Evolutionary conservation across 2,888 invertebrate species (phyloP).

Genomic region (Slavum lentiscoides): DNA sequence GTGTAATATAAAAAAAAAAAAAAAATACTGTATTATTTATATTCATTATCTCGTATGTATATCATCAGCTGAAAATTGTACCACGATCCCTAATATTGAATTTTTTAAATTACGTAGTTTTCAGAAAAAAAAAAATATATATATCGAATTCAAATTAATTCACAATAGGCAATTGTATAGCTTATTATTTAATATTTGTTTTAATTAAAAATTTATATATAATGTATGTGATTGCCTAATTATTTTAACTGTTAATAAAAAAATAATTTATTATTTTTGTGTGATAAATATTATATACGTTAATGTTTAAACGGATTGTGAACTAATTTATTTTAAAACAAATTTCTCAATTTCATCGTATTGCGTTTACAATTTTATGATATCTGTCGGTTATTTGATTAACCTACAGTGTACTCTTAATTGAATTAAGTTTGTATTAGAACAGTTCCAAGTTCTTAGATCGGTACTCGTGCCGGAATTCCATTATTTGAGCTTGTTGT

Average conservation of each 20-base stretch:
- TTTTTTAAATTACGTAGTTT: not conserved
- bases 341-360: not conserved
- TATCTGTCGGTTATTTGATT: slow-evolving; percentile 27
- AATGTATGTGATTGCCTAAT: not conserved
- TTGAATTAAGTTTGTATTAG: slow-evolving; percentile 22
- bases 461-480: slow-evolving; percentile 10
- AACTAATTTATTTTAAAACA: slow-evolving; percentile 42
- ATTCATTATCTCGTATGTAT: not conserved
- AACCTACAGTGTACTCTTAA: slow-evolving; percentile 6
- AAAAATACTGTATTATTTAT: not conserved
- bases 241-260: slow-evolving; percentile 30
- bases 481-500: slow-evolving; percentile 36
- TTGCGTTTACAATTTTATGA: slow-evolving; percentile 20
- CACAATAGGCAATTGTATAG: slow-evolving; percentile 22
- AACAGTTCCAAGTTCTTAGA: slow-evolving; percentile 20
- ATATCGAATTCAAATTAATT: slow-evolving; percentile 1
- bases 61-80: slow-evolving; percentile 1
- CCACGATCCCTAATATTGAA: not conserved
- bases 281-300: slow-evolving; percentile 29
- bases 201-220: slow-evolving; percentile 9
- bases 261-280: slow-evolving; percentile 44
- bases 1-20: not conserved
- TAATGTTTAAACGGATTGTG: slow-evolving; percentile 19
- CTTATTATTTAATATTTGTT: slow-evolving; percentile 26
- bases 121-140: not conserved